A percentile compares a stretch with the other conserved stretches of the same genome.
Conservation (phyloP, 2,888 invertebrate species). For the Ennomos erosarius region DNA sequence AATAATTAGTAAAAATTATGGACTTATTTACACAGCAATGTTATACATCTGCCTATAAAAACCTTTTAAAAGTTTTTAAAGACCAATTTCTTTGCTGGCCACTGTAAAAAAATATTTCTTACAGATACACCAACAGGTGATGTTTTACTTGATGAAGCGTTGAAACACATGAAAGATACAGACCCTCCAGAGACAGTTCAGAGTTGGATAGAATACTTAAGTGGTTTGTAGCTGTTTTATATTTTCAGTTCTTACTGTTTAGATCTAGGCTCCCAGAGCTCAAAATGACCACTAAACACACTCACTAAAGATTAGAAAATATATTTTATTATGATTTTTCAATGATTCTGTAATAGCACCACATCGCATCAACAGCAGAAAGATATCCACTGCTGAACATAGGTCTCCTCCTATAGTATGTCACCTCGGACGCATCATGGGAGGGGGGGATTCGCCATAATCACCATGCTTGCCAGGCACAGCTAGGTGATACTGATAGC, state of each 20-base stretch:
- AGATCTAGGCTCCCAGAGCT: too few species aligned
- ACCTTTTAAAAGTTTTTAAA: not conserved
- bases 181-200: constrained; percentile 98
- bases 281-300: too few species aligned
- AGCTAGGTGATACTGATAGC: too few species aligned
- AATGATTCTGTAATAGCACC: not conserved
- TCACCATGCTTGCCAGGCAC: too few species aligned
- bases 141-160: constrained; percentile 96
- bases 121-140: constrained; percentile 98
- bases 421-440: too few species aligned
- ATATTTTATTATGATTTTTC: not conserved
- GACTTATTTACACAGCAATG: not conserved
- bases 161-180: constrained; percentile 99
- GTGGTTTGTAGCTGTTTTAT: constrained; percentile 87
- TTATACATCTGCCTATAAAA: too few species aligned
- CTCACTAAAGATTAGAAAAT: too few species aligned
- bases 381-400: too few species aligned
- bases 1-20: constrained; percentile 1
- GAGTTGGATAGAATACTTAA: constrained; percentile 99
- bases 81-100: not conserved
- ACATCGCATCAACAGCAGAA: too few species aligned
- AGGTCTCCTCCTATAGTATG: too few species aligned
- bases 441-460: too few species aligned
- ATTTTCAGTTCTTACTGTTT: too few species aligned
- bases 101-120: constrained; percentile 57